phyloP scores from a whole-genome alignment of 2,888 invertebrate species.

The Molorchus minor region DNA sequence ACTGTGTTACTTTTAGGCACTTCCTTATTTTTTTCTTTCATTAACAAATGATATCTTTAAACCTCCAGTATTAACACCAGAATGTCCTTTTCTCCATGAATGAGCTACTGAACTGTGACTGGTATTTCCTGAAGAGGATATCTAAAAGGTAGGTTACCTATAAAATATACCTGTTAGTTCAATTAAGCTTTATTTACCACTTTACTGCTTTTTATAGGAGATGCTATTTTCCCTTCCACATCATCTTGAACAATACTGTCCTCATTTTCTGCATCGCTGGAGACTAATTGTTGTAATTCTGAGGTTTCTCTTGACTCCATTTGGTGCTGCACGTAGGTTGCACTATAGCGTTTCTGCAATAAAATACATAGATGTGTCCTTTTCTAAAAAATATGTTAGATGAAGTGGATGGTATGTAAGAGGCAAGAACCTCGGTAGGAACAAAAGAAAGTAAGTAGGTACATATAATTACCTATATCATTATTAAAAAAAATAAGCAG shows the following conservation, averaged over 20 bases:
- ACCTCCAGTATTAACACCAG: slow-evolving; percentile 48
- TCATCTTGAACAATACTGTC: slow-evolving; percentile 61
- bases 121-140: slow-evolving; percentile 62
- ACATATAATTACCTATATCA: too few relatives aligned
- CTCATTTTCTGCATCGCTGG: slow-evolving; percentile 62
- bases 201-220: slow-evolving; percentile 60
- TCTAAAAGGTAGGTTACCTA: slow-evolving; percentile 45
- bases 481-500: too few relatives aligned
- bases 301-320: slow-evolving; percentile 63
- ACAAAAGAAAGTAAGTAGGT: too few relatives aligned
- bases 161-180: slow-evolving; percentile 5
- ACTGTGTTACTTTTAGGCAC: slow-evolving; percentile 49
- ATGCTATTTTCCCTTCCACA: slow-evolving; percentile 59
- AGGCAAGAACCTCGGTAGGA: too few relatives aligned
- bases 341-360: too few relatives aligned
- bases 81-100: slow-evolving; percentile 46
- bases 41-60: slow-evolving; percentile 60
- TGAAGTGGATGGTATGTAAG: too few relatives aligned
- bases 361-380: too few relatives aligned
- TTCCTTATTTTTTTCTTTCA: slow-evolving; percentile 58
- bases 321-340: too few relatives aligned
- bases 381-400: too few relatives aligned
- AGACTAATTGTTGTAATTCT: slow-evolving; percentile 62
- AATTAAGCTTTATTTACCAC: slow-evolving; percentile 45
- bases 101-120: slow-evolving; percentile 60